Conservation (phyloP, 2,888 invertebrate species). For the Mimachlamys varia region DNA sequence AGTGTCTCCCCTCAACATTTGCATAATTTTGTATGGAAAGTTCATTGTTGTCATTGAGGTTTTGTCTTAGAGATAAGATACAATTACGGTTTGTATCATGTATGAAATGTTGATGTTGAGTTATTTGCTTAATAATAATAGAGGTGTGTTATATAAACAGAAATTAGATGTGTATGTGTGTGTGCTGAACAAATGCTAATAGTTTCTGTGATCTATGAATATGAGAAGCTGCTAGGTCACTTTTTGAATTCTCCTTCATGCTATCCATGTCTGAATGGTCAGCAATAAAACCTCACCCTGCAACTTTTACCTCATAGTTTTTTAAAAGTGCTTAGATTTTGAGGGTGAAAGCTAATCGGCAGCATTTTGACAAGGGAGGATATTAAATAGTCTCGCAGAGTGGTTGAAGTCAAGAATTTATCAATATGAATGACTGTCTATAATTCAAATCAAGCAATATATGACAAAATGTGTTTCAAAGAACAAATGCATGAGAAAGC, state of each 20-base stretch:
- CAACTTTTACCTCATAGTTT: not conserved
- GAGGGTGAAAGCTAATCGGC: not conserved
- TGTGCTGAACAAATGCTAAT: not conserved
- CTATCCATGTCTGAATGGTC: slow-evolving; percentile 17
- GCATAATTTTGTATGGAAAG: too few relatives aligned
- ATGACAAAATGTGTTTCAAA: not conserved
- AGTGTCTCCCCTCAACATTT: too few relatives aligned
- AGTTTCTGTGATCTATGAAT: not conserved
- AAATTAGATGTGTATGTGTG: not conserved
- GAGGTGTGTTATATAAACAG: not conserved
- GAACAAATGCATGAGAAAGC: not conserved
- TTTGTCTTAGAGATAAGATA: too few relatives aligned
- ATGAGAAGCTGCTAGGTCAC: not conserved
- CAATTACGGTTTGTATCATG: too few relatives aligned
- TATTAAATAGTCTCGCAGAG: not conserved
- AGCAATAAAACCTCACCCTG: not conserved
- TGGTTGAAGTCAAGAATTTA: too few relatives aligned
- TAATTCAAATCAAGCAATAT: not conserved
- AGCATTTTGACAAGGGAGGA: not conserved
- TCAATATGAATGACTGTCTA: not conserved
- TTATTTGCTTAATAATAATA: too few relatives aligned
- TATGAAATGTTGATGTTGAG: too few relatives aligned
- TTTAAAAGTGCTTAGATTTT: not conserved
- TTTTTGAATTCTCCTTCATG: not conserved
- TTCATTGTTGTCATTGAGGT: too few relatives aligned